A percentile compares a stretch with the other conserved stretches of the same genome.
Conservation (phyloP, 2,113 vertebrate genomes). For the human region DNA sequence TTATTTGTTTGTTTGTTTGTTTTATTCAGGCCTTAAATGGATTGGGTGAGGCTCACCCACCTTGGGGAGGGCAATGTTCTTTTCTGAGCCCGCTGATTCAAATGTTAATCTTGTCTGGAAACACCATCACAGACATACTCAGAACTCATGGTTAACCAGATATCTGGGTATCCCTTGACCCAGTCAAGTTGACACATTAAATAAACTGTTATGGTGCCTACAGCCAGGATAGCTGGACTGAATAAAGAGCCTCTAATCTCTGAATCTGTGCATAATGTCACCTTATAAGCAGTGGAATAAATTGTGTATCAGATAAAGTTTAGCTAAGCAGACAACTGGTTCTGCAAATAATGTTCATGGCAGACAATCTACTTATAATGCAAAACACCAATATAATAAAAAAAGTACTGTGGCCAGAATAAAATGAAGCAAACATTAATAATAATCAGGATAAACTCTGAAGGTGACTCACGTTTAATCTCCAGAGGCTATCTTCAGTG, state of each 20-base stretch:
- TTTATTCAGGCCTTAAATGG: neutral
- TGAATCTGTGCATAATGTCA: neutral
- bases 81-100: neutral
- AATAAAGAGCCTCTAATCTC: neutral
- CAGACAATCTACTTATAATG: neutral
- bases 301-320: neutral
- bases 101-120: neutral
- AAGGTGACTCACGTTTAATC: neutral
- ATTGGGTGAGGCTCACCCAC: neutral
- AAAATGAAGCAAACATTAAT: neutral
- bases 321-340: neutral
- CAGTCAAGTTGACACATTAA: neutral
- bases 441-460: neutral
- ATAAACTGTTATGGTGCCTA: neutral
- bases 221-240: neutral
- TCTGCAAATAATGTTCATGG: neutral
- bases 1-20: neutral
- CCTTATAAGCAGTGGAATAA: neutral
- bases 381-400: conserved; percentile 13
- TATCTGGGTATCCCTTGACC: neutral
- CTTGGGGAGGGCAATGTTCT: neutral
- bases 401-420: neutral
- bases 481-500: neutral
- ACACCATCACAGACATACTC: neutral
- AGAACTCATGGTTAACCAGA: neutral